These are phyloP conservation scores for Typhlichthys eigenmanni DNA, from an alignment of 2,797 vertebrate genomes.

Conservation along the genomic window DNA sequence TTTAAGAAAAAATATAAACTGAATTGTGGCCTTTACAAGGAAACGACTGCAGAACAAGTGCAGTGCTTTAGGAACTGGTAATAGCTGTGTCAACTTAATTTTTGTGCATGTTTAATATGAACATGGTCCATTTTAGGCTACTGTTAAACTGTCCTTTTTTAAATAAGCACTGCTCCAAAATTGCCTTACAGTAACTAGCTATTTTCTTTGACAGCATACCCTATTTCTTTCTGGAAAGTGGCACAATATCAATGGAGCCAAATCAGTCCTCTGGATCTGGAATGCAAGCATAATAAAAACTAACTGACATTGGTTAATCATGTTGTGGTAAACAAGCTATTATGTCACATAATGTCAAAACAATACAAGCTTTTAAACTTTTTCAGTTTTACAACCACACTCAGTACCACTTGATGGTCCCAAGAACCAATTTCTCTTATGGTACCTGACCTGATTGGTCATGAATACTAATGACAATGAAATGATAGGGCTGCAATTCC, in stretches of 20 bases:
- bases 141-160: too few species aligned
- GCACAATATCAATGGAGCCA: slow-evolving; percentile 48
- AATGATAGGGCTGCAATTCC: slow-evolving; percentile 46
- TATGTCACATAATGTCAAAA: slow-evolving; percentile 35
- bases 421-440: slow-evolving; percentile 46
- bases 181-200: slow-evolving; percentile 11
- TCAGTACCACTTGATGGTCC: slow-evolving; percentile 29
- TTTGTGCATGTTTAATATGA: too few species aligned
- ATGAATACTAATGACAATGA: slow-evolving; percentile 58
- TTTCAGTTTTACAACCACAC: neutral
- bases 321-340: neutral
- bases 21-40: too few species aligned
- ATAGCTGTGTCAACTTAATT: too few species aligned
- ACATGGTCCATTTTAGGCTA: too few species aligned
- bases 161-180: too few species aligned
- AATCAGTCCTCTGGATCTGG: slow-evolving; percentile 48
- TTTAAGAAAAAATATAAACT: too few species aligned
- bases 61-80: neutral
- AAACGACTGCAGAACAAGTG: slow-evolving; percentile 8
- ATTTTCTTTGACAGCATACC: slow-evolving; percentile 56
- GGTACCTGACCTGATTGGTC: slow-evolving; percentile 41
- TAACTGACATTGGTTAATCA: slow-evolving; percentile 2
- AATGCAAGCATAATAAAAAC: slow-evolving; percentile 45
- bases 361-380: slow-evolving; percentile 22
- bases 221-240: slow-evolving; percentile 38